Conservation (phyloP, 2,888 invertebrate genomes). For the Eupithecia vulgata region DNA sequence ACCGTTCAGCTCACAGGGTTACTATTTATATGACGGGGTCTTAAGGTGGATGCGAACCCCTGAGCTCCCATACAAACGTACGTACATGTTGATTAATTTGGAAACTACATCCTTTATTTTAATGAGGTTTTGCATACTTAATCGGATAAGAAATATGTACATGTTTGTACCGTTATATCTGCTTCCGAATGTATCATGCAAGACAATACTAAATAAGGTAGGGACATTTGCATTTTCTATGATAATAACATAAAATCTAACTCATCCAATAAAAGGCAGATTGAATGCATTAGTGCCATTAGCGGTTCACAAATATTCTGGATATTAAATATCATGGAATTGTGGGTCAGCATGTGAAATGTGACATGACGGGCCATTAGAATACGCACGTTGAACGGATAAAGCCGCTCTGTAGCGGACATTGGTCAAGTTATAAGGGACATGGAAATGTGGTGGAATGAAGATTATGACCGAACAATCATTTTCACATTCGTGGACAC, state of each 20-base stretch:
- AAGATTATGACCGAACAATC: neutral
- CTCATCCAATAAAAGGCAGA: slow-evolving; percentile 10
- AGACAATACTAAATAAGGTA: neutral
- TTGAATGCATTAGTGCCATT: slow-evolving; percentile 22
- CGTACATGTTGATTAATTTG: no score
- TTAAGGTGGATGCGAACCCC: no score
- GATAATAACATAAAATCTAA: slow-evolving; percentile 7
- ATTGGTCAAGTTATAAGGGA: neutral
- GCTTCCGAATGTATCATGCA: neutral
- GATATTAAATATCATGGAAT: slow-evolving; percentile 32
- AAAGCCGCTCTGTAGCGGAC: neutral
- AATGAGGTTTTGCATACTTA: no score
- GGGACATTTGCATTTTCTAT: slow-evolving; percentile 3
- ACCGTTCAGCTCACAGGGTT: no score
- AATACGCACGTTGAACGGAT: neutral
- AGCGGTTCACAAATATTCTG: slow-evolving; percentile 29
- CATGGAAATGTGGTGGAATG: neutral
- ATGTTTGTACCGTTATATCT: neutral
- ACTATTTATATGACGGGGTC: no score
- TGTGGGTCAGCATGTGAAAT: slow-evolving; percentile 26
- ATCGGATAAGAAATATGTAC: no score
- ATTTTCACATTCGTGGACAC: no score
- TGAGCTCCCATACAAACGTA: no score
- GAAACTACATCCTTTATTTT: no score
- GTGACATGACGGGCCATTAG: slow-evolving; percentile 32